Evolutionary conservation across 2,113 vertebrate genomes (phyloP).

Genomic region (Myotis davidii): DNA sequence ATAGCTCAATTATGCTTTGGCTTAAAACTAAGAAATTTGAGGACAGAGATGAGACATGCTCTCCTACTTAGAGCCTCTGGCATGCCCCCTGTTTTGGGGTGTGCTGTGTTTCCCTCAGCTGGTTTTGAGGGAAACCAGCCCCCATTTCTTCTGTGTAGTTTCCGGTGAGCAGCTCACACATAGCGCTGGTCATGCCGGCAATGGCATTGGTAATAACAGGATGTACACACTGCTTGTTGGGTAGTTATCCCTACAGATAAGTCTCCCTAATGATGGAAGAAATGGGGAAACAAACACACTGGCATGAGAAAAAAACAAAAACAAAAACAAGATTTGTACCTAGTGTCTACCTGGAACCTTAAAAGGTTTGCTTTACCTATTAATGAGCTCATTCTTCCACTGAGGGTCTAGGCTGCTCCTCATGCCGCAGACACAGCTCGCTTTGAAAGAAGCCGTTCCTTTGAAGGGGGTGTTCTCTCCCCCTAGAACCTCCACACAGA

Average conservation of each 20-base stretch:
- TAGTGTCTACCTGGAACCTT: neutral
- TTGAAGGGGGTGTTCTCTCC: neutral
- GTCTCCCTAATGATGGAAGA: neutral
- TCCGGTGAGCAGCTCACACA: neutral
- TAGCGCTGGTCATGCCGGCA: neutral
- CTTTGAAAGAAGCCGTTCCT: conserved; percentile 37
- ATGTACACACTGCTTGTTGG: neutral
- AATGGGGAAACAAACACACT: neutral
- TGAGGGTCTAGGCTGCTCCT: conserved; percentile 5
- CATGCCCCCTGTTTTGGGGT: neutral
- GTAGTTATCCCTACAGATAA: conserved; percentile 1
- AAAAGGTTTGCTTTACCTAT: neutral
- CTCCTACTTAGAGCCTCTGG: neutral
- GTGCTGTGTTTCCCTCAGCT: neutral
- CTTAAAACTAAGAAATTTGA: conserved; percentile 64
- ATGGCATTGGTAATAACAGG: neutral
- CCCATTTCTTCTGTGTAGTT: neutral
- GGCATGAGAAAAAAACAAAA: neutral
- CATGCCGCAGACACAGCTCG: neutral
- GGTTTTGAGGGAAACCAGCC: neutral
- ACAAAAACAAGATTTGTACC: neutral
- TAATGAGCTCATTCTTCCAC: conserved; percentile 26
- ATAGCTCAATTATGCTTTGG: conserved; percentile 30
- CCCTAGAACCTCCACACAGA: neutral
- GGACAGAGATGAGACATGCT: neutral